Evolutionary conservation across 1,140 invertebrate species (phyloP), one percentile per base, ranked within the genome.

Genomic region (Piezodorus guildinii): DNA sequence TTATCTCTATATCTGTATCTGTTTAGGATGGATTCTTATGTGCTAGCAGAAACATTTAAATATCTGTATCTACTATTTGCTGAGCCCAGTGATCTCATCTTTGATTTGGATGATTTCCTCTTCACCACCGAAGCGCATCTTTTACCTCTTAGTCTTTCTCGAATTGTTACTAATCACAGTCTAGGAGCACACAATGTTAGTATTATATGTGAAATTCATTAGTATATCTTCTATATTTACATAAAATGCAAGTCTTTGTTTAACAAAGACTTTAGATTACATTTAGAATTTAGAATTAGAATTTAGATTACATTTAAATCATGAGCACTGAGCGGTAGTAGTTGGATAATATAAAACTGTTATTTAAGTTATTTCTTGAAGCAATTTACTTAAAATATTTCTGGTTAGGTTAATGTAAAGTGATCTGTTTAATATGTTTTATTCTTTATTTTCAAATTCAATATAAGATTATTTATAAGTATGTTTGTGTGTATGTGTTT

Each of bases 61-160:
- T 99, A 99, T 76, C 77, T 99, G 9, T 98, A 88, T 76, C 80
- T 99, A 70, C 76, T 98, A 62, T 99, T 98, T 75, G 84, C 92
- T 10, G 90, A 96, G 67, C 85, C 90, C 49, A 83, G 81, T 45
- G 93, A 98, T 72, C 74, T 97, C 17, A 77, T 91, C 25, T 76
- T 98, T 23, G 87, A 97, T 74, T 76, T 98, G n/a, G 91, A 98
- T 75, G 87, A 96, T 74, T 99, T 96, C 78, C 84, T 98, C 62
- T 90, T 98, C 68, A 98, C 95, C 0, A 99, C 96, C 0, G 96
- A 98, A 74, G 96, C 93, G 3, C 96, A 99, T 78, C 81, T 98
- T 34, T 75, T 99, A 62, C 96, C 96, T 14, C 77, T 98, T 1
- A 86, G 85, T 14, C 77, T 96, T 25, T 56, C 52, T 10, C 17